Base-by-base conservation (phyloP, 2,888 invertebrate genomes). In the Myopa testacea region DNA sequence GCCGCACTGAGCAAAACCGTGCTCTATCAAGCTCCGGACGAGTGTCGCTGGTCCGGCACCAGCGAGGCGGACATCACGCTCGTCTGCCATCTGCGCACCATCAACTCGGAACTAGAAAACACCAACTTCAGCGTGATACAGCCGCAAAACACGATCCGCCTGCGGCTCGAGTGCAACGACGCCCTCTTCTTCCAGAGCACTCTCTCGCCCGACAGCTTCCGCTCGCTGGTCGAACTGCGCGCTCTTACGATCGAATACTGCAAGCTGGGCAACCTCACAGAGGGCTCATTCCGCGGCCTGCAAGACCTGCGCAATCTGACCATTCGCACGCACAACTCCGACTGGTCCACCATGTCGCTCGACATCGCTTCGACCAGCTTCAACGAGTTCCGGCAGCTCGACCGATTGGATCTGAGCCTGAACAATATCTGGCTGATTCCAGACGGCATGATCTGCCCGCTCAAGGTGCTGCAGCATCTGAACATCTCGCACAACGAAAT, bases 361-460 rank as follows among this genome's bases (percentile, higher is more conserved):
- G 95, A 96, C 89, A 92, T 96, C 87, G 93, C 94, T 82, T 91
- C 93, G 77, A 94, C 94, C 83, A 95, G 95, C 85, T 96, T 96
- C 89, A 93, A 80, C 92, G 92, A 93, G 83, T 94, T 95, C 82
- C 91, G 94, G 75, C 95, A 95, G 88, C 91, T 96, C 83, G 96
- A 96, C 89, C 92, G 94, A 82, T 91, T 96, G 83, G 96, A 97
- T 88, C 90, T 97, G 82, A 96, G 95, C 87, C 93, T 93, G 86
- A 96, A 96, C 89, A 96, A 96, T 89, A 95, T 96, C 86, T 95
- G 95, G 95, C 93, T 95, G 76, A 94, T 96, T 86, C 96, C 96
- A 50, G 95, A 95, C 86, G 94, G 94, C 85, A 92, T 96, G 85
- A 95, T 96, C 88, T 96, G 96, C 86, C 94, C 95, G 4, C 89